phyloP scores from a whole-genome alignment of 2,888 invertebrate genomes.

The Antitype chi region DNA sequence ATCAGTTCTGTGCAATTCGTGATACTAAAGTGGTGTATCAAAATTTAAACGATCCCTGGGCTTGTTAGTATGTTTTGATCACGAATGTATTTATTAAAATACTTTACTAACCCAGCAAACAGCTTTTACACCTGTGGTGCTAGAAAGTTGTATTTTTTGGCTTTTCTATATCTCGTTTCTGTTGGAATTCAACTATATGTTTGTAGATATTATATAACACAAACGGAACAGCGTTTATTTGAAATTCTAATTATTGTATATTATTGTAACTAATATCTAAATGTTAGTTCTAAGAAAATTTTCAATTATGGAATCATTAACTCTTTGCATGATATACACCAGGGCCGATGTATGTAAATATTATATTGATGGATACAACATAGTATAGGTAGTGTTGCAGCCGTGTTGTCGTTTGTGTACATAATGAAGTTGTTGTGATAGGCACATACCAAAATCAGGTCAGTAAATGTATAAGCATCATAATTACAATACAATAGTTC shows the following conservation, averaged over 20 bases:
- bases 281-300: not conserved
- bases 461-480: slow-evolving; percentile 69
- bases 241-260: slow-evolving; percentile 28
- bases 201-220: slow-evolving; percentile 47
- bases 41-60: slow-evolving; percentile 7
- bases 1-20: slow-evolving; percentile 47
- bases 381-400: not conserved
- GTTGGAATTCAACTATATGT: slow-evolving; percentile 14
- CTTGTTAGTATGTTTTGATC: slow-evolving; percentile 19
- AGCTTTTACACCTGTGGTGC: slow-evolving; percentile 70
- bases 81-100: slow-evolving; percentile 33
- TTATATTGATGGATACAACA: slow-evolving; percentile 15
- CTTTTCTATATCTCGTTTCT: slow-evolving; percentile 26
- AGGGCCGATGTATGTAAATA: slow-evolving; percentile 45
- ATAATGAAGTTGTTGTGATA: slow-evolving; percentile 57
- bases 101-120: slow-evolving; percentile 29
- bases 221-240: slow-evolving; percentile 34
- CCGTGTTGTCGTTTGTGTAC: slow-evolving; percentile 43
- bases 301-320: slow-evolving; percentile 33
- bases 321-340: slow-evolving; percentile 18
- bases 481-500: slow-evolving; percentile 32
- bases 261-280: slow-evolving; percentile 6
- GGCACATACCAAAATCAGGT: slow-evolving; percentile 79
- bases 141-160: slow-evolving; percentile 67
- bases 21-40: slow-evolving; percentile 31